These are phyloP conservation scores for Rhagoletis zephyria DNA, from an alignment of 1,140 invertebrate genomes.

Conservation along the genomic window DNA sequence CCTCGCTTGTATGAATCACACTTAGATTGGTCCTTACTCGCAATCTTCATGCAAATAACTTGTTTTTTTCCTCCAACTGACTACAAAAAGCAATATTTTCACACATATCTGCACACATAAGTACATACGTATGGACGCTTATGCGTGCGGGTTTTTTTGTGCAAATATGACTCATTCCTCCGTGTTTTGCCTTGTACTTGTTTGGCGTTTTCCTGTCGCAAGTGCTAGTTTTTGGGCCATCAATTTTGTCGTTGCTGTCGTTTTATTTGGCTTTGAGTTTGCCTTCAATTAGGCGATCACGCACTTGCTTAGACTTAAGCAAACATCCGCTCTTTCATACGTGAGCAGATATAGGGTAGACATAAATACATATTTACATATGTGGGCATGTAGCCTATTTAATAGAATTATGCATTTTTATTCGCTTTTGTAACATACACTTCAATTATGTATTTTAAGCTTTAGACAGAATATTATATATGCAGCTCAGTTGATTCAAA, in stretches of 20 bases:
- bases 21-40: conserved; percentile 7
- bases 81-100: not conserved
- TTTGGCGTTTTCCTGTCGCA: not conserved
- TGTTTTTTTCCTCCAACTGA: not conserved
- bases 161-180: not conserved
- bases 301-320: not conserved
- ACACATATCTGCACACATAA: no score
- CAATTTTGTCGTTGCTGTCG: not conserved
- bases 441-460: no score
- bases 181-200: not conserved
- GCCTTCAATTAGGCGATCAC: conserved; percentile 36
- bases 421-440: no score
- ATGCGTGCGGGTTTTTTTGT: not conserved
- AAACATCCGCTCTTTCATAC: not conserved
- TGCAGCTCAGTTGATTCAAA: no score
- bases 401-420: no score
- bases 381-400: no score
- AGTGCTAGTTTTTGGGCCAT: not conserved
- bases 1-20: not conserved
- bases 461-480: no score
- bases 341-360: no score
- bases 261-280: conserved; percentile 11
- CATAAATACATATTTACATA: no score
- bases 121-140: not conserved
- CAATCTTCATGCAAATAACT: conserved; percentile 38